phyloP scores from a whole-genome alignment of 2,888 invertebrate genomes.

The Villa cingulata region DNA sequence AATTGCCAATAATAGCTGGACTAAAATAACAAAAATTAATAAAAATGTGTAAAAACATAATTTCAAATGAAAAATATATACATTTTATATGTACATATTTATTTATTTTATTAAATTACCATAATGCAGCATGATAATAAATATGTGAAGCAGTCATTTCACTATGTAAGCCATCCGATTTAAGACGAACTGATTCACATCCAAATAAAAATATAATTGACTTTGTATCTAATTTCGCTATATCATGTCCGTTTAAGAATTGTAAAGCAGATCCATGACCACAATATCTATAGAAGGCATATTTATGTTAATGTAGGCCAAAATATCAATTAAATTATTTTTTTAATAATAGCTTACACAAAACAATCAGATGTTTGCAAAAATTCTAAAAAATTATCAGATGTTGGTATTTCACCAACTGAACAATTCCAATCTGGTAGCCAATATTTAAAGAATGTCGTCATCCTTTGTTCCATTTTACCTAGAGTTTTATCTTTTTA shows the following conservation, averaged over 20 bases:
- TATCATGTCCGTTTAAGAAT: constrained; percentile 41
- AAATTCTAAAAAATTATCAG: constrained; percentile 39
- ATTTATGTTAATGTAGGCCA: constrained; percentile 1
- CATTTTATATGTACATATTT: too few species aligned
- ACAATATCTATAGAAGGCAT: constrained; percentile 40
- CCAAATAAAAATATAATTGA: constrained; percentile 53
- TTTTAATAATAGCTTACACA: constrained; percentile 37
- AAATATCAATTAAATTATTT: background rate
- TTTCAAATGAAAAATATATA: background rate
- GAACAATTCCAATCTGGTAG: constrained; percentile 36
- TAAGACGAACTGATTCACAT: constrained; percentile 41
- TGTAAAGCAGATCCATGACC: constrained; percentile 56
- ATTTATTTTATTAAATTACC: constrained; percentile 20
- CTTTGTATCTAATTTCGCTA: constrained; percentile 41
- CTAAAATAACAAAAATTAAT: constrained; percentile 22
- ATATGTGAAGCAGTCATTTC: constrained; percentile 38
- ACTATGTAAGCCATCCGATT: constrained; percentile 35
- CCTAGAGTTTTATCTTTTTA: constrained; percentile 30
- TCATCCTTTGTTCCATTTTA: constrained; percentile 37
- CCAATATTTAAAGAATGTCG: constrained; percentile 39
- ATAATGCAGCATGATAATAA: constrained; percentile 35
- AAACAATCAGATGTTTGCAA: constrained; percentile 42
- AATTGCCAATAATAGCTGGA: constrained; percentile 40
- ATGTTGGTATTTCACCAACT: constrained; percentile 38
- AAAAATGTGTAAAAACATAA: too few species aligned